A percentile compares a stretch with the other conserved stretches of the same genome.
These are phyloP conservation scores for Ectropis grisescens DNA, from an alignment of 1,140 invertebrate genomes.

Conservation along the genomic window DNA sequence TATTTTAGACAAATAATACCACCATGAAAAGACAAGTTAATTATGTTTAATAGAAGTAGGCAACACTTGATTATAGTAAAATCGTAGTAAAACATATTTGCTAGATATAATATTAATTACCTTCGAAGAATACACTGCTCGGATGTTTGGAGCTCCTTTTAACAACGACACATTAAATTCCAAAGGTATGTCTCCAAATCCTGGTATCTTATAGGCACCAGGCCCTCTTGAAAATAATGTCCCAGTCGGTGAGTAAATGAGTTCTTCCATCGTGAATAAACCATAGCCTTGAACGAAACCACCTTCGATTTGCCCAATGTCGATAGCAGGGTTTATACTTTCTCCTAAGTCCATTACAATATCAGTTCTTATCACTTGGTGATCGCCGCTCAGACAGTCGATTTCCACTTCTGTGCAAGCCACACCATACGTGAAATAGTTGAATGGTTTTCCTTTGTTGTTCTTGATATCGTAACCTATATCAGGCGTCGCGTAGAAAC, in stretches of 20 bases:
- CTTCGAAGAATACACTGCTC: slow-evolving; percentile 96
- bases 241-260: slow-evolving; percentile 88
- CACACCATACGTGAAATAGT: slow-evolving; percentile 87
- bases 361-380: slow-evolving; percentile 87
- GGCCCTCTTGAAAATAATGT: slow-evolving; percentile 88
- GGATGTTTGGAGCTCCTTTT: slow-evolving; percentile 87
- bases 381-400: slow-evolving; percentile 90
- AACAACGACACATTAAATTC: slow-evolving; percentile 95
- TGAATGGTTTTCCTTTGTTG: slow-evolving; percentile 80
- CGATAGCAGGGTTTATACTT: slow-evolving; percentile 95
- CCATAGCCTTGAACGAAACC: slow-evolving; percentile 95
- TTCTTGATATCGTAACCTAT: slow-evolving; percentile 83
- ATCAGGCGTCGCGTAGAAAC: slow-evolving; percentile 87
- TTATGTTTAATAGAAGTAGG: background rate
- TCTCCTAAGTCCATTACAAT: slow-evolving; percentile 96
- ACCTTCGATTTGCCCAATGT: slow-evolving; percentile 96
- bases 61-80: slow-evolving; percentile 1
- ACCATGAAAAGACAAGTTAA: too few relatives aligned
- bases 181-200: slow-evolving; percentile 89
- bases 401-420: slow-evolving; percentile 88
- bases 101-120: slow-evolving; percentile 57
- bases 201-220: slow-evolving; percentile 94
- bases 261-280: slow-evolving; percentile 91
- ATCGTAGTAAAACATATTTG: too few relatives aligned
- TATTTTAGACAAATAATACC: slow-evolving; percentile 1